Percentiles rank a stretch among this genome's conserved stretches.
Conservation (phyloP, 37 sponge, comb jelly and placozoan genomes). For the Amphimedon queenslandica region DNA sequence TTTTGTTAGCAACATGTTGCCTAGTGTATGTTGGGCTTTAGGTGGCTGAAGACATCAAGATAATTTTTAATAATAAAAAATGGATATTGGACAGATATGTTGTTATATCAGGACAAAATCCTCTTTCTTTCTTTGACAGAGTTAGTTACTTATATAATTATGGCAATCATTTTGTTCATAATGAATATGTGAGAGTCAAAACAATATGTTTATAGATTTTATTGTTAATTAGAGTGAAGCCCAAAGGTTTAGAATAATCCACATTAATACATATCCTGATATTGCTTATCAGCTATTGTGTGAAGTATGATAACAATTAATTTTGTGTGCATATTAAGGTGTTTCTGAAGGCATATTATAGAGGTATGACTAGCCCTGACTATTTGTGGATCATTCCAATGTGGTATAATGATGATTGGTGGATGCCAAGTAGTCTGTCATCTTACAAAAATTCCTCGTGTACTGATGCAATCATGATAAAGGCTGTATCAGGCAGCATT, state of each 20-base stretch:
- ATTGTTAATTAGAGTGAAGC: not conserved
- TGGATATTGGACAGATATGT: constrained; percentile 6
- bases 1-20: too few relatives aligned
- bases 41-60: too few relatives aligned
- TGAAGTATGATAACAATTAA: too few relatives aligned
- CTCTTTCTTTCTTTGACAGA: too few relatives aligned
- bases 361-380: constrained; percentile 3
- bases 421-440: not conserved
- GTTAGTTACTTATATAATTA: too few relatives aligned
- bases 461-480: not conserved
- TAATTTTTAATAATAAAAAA: not conserved
- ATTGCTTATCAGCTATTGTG: constrained; percentile 3
- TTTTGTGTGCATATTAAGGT: too few relatives aligned
- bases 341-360: constrained; percentile 10
- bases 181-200: too few relatives aligned
- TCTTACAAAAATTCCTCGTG: not conserved
- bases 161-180: too few relatives aligned
- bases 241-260: constrained; percentile 2
- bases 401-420: constrained; percentile 12
- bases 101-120: too few relatives aligned
- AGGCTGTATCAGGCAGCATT: not conserved
- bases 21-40: too few relatives aligned
- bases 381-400: constrained; percentile 22
- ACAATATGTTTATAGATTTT: too few relatives aligned
- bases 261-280: constrained; percentile 2